Evolutionary conservation across 1,140 invertebrate genomes (phyloP).

Genomic region (Saccostrea cuccullata): DNA sequence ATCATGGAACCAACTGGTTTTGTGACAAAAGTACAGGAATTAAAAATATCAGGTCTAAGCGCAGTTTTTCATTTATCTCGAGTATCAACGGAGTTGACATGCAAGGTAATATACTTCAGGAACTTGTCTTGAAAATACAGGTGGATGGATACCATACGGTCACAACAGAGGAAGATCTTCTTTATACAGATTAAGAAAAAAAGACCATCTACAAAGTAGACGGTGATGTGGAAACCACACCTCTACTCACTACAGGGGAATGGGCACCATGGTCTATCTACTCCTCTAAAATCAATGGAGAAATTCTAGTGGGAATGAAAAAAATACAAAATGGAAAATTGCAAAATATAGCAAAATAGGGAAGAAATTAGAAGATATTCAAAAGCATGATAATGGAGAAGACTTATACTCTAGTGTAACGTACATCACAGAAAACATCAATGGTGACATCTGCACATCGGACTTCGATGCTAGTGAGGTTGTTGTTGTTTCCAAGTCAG

Average conservation of each 20-base stretch:
- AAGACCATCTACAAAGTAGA: too few relatives aligned
- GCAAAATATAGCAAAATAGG: too few relatives aligned
- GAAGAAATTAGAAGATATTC: too few relatives aligned
- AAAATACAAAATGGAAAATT: too few relatives aligned
- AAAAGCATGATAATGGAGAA: too few relatives aligned
- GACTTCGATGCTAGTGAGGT: background rate
- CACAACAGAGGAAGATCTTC: too few relatives aligned
- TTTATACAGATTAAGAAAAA: too few relatives aligned
- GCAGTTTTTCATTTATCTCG: background rate
- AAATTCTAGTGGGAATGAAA: slow-evolving; percentile 22
- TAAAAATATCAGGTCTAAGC: background rate
- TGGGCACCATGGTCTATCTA: background rate
- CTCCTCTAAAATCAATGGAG: background rate
- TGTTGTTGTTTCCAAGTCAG: background rate
- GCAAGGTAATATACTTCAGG: background rate
- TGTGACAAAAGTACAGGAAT: background rate
- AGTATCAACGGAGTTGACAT: background rate
- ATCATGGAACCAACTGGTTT: background rate
- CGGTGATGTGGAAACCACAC: too few relatives aligned
- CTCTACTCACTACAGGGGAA: too few relatives aligned
- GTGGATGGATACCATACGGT: too few relatives aligned
- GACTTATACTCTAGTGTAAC: too few relatives aligned
- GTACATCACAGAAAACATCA: background rate
- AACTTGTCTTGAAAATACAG: too few relatives aligned
- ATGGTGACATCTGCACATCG: slow-evolving; percentile 7